A percentile compares a stretch with the other conserved stretches of the same genome.
phyloP scores from a whole-genome alignment of 1,140 invertebrate genomes.

The Caerostris darwini region DNA sequence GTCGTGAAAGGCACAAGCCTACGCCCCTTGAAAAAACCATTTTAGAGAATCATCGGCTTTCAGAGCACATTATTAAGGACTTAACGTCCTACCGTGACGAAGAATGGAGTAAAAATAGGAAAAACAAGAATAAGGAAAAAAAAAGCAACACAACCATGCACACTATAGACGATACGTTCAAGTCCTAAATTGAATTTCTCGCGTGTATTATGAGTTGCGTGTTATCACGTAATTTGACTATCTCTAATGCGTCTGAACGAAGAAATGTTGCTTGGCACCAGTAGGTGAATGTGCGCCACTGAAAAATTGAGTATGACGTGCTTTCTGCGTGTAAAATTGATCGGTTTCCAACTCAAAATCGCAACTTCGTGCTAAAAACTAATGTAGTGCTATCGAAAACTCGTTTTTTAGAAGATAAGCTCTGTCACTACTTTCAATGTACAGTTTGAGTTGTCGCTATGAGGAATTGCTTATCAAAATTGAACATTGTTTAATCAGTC shows the following conservation, averaged over 20 bases:
- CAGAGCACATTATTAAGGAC: constrained; percentile 73
- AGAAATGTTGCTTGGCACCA: constrained; percentile 56
- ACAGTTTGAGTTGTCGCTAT: background rate
- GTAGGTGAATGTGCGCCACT: constrained; percentile 46
- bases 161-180: constrained; percentile 18
- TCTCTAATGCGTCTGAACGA: constrained; percentile 68
- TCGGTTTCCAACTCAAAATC: constrained; percentile 66
- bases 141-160: constrained; percentile 40
- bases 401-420: constrained; percentile 62
- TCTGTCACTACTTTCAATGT: background rate
- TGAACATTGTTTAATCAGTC: background rate
- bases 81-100: constrained; percentile 75
- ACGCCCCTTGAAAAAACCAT: constrained; percentile 52
- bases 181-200: constrained; percentile 76
- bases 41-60: constrained; percentile 74
- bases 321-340: constrained; percentile 65
- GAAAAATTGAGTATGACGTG: constrained; percentile 75
- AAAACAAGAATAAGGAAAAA: constrained; percentile 19
- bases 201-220: constrained; percentile 76
- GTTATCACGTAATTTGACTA: constrained; percentile 77
- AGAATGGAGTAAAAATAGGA: constrained; percentile 68
- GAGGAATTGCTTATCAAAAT: constrained; percentile 8
- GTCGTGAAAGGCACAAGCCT: constrained; percentile 44
- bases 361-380: constrained; percentile 62
- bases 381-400: constrained; percentile 75